Percentiles rank a stretch among this genome's conserved stretches.
These are phyloP conservation scores for Macrotis lagotis DNA, from an alignment of 2,113 vertebrate genomes.

Conservation along the genomic window DNA sequence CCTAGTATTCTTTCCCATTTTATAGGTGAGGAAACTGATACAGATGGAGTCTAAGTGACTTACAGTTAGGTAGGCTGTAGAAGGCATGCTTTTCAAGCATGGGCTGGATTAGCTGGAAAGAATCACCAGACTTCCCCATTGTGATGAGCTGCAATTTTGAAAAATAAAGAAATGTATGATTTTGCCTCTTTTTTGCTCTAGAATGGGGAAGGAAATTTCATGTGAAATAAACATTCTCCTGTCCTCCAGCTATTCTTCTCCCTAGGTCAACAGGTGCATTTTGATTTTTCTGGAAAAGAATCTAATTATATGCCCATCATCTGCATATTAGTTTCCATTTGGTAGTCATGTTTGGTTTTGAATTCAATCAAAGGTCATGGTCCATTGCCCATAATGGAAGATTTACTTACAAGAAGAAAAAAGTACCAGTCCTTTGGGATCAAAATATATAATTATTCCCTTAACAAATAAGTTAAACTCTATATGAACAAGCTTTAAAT, in stretches of 20 bases:
- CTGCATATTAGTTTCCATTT: conserved; percentile 54
- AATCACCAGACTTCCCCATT: neutral
- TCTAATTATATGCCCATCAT: conserved; percentile 42
- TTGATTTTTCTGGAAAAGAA: conserved; percentile 60
- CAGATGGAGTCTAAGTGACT: no score
- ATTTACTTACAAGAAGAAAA: conserved; percentile 57
- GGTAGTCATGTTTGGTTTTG: conserved; percentile 63
- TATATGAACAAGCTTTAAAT: conserved; percentile 59
- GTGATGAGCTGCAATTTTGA: neutral
- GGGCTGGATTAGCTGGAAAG: neutral
- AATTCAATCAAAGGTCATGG: conserved; percentile 55
- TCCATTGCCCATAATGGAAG: conserved; percentile 51
- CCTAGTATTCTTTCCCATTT: neutral
- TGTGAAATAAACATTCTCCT: conserved; percentile 52
- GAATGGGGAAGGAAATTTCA: conserved; percentile 8
- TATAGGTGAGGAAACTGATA: no score
- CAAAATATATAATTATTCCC: conserved; percentile 57
- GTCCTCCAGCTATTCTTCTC: conserved; percentile 67
- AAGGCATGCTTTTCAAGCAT: no score
- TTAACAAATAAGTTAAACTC: conserved; percentile 29
- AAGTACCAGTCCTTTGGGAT: conserved; percentile 54
- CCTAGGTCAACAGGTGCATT: conserved; percentile 56
- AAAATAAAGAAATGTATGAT: neutral
- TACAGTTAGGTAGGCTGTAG: no score
- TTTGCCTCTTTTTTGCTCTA: neutral